A percentile compares a stretch with the other conserved stretches of the same genome.
These are phyloP conservation scores for Anoplophora glabripennis DNA, from an alignment of 1,140 invertebrate genomes.

Conservation along the genomic window DNA sequence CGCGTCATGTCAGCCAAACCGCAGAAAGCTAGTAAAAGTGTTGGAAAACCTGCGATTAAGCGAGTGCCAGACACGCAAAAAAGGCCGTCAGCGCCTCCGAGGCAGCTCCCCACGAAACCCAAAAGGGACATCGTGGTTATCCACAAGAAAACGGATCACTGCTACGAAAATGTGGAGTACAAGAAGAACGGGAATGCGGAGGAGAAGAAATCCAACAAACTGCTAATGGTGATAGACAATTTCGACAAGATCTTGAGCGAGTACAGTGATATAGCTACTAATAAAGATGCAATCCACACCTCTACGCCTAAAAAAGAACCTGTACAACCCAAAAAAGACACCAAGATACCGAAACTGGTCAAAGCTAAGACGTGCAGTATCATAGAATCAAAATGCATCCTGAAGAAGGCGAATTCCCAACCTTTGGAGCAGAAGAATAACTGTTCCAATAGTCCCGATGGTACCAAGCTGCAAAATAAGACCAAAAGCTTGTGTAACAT, in stretches of 20 bases:
- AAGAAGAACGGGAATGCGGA: slow-evolving; percentile 9
- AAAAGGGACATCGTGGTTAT: slow-evolving; percentile 19
- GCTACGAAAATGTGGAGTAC: slow-evolving; percentile 53
- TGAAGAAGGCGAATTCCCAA: slow-evolving; percentile 51
- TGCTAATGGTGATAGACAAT: slow-evolving; percentile 60
- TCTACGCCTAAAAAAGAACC: slow-evolving; percentile 1
- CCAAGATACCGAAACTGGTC: slow-evolving; percentile 52
- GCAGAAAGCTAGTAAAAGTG: slow-evolving; percentile 23
- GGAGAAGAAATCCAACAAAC: slow-evolving; percentile 50
- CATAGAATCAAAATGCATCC: slow-evolving; percentile 60
- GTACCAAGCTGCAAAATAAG: slow-evolving; percentile 15
- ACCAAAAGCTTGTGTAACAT: slow-evolving; percentile 34
- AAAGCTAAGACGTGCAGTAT: slow-evolving; percentile 63
- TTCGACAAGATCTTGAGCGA: slow-evolving; percentile 63
- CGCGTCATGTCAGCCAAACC: slow-evolving; percentile 18
- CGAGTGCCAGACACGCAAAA: slow-evolving; percentile 33
- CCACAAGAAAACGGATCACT: slow-evolving; percentile 12
- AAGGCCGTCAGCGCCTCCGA: slow-evolving; percentile 26
- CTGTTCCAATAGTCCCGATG: too few relatives aligned
- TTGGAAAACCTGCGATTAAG: slow-evolving; percentile 32
- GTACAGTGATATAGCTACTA: slow-evolving; percentile 25
- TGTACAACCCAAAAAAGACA: slow-evolving; percentile 16
- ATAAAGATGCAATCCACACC: not conserved
- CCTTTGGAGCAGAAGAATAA: slow-evolving; percentile 1
- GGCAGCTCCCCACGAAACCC: slow-evolving; percentile 17